Conservation (phyloP, 1,140 invertebrate species). For the Prorops nasuta region DNA sequence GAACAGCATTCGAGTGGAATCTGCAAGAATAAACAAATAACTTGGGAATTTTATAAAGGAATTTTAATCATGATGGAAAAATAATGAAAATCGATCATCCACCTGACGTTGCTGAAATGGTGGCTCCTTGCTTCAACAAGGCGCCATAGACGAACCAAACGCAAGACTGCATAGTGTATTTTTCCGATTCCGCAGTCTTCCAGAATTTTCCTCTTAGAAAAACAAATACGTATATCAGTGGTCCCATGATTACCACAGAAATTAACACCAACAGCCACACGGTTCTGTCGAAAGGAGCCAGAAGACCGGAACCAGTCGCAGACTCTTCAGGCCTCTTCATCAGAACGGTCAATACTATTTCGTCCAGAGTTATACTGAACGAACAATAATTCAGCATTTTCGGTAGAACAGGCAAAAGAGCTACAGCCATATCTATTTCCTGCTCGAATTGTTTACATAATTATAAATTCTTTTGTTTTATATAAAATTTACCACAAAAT, state of each 20-base stretch:
- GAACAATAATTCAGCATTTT: constrained; percentile 59
- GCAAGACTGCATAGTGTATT: constrained; percentile 67
- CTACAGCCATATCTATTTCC: constrained; percentile 74
- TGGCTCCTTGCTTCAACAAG: constrained; percentile 83
- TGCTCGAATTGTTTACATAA: constrained; percentile 40
- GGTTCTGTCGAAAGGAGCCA: constrained; percentile 73
- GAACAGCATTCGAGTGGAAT: constrained; percentile 78
- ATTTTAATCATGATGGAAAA: constrained; percentile 2
- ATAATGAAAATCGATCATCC: no score
- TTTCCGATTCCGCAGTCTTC: constrained; percentile 55
- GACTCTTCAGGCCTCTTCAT: constrained; percentile 77
- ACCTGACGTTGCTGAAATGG: constrained; percentile 75
- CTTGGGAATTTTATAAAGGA: constrained; percentile 7
- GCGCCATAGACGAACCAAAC: constrained; percentile 87
- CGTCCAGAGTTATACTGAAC: constrained; percentile 69
- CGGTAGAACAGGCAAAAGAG: constrained; percentile 71
- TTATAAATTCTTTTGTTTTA: neutral
- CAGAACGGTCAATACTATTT: constrained; percentile 73
- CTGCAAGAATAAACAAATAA: constrained; percentile 52
- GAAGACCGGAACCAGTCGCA: constrained; percentile 76
- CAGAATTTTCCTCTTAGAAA: constrained; percentile 57
- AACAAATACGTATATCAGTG: constrained; percentile 74
- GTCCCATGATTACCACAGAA: constrained; percentile 71
- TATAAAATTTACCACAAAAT: no score
- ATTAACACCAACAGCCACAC: constrained; percentile 79